Conservation (phyloP, 2,888 invertebrate genomes). For the Eupeodes luniger region DNA sequence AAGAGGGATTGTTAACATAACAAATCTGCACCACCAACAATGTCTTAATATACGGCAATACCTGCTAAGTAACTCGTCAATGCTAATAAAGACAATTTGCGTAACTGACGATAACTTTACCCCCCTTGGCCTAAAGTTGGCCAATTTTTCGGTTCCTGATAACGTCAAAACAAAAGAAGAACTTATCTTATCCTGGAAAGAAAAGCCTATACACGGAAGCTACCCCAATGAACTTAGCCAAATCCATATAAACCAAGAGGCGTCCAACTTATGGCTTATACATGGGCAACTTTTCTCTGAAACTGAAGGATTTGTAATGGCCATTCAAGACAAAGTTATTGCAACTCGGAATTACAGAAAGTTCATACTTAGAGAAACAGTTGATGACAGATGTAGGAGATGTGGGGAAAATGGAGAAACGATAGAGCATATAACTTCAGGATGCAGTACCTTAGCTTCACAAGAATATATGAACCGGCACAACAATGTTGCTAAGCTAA, state of each 20-base stretch:
- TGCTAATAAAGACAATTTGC: background rate
- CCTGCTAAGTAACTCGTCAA: background rate
- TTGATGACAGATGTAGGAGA: background rate
- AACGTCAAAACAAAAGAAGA: conserved; percentile 3
- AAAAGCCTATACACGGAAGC: conserved; percentile 23
- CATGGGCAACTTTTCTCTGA: background rate
- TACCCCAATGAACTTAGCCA: conserved; percentile 9
- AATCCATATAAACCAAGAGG: background rate
- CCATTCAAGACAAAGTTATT: too few relatives aligned
- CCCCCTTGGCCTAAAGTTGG: background rate
- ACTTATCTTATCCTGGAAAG: conserved; percentile 2
- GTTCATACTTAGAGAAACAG: too few relatives aligned
- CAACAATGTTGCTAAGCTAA: background rate
- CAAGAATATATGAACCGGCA: background rate
- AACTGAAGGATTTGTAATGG: too few relatives aligned
- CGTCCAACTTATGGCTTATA: background rate
- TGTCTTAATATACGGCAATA: background rate
- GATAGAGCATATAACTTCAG: background rate
- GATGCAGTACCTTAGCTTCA: background rate
- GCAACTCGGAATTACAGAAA: too few relatives aligned
- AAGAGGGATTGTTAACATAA: conserved; percentile 4
- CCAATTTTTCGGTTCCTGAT: background rate
- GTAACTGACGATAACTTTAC: conserved; percentile 15
- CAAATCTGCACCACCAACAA: background rate
- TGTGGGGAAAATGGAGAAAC: background rate